A percentile compares a stretch with the other conserved stretches of the same genome.
Evolutionary conservation across 2,113 vertebrate species (phyloP).

Genomic region (Genyomyrus donnyi): DNA sequence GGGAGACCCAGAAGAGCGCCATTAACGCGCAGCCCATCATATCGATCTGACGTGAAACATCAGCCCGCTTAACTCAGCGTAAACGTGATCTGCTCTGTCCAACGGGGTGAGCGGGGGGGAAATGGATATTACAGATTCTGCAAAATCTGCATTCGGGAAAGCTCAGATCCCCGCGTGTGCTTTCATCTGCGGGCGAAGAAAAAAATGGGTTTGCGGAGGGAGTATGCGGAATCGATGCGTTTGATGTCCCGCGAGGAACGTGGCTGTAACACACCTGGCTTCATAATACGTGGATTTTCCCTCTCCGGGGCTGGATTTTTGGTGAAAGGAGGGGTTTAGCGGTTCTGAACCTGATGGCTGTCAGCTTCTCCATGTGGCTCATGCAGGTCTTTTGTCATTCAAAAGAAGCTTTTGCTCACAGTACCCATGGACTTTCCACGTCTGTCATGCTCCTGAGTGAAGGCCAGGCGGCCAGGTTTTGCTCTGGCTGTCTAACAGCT

Average conservation of each 20-base stretch:
- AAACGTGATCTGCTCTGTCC: background rate
- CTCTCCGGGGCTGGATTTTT: background rate
- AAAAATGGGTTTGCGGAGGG: background rate
- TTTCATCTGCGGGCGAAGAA: background rate
- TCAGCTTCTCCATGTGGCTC: background rate
- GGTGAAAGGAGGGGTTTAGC: background rate
- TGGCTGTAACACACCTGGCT: background rate
- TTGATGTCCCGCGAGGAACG: background rate
- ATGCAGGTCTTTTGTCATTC: background rate
- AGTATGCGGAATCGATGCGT: background rate
- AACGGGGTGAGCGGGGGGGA: background rate
- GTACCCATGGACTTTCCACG: background rate
- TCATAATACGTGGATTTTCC: background rate
- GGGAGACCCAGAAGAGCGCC: background rate
- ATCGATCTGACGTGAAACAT: slow-evolving; percentile 11
- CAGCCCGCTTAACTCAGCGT: background rate
- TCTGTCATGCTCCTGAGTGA: background rate
- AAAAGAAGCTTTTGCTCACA: background rate
- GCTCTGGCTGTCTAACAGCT: background rate
- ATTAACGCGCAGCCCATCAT: background rate
- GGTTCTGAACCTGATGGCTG: background rate
- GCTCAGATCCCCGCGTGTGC: too few relatives aligned
- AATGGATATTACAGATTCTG: background rate
- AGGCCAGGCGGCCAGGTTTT: background rate
- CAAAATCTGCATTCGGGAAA: background rate